Evolutionary conservation across 2,888 invertebrate genomes (phyloP), one percentile per base, ranked within the genome.

Genomic region (Drosophila leonis): DNA sequence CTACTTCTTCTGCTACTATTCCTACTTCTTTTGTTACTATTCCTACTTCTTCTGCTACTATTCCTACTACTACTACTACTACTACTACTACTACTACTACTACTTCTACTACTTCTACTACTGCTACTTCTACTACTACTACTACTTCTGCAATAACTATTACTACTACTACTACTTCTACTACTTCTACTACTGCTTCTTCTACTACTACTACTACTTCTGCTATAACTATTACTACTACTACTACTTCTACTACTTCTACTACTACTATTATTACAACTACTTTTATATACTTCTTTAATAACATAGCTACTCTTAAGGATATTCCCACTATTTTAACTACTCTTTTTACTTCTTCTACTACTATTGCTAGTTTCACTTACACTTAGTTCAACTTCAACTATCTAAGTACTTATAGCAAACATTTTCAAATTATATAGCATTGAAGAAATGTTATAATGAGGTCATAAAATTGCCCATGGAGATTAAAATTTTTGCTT

Each of bases 381-480:
- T 6, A 2, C 10, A 24, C 27, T 27, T 20, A 35, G 8, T 51
- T 24, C 4, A 18, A 13, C 18, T 27, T 9, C 3, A 15, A n/a
- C 37, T 54, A 24, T 24, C 15, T 12, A 39, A 1, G 27, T 4
- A 27, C 18, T 27, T 39, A 9, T 15, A 52, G 1, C n/a, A 9
- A 20, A 10, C 52, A 37, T 10, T 56, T 56, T 42, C 41, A 13
- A 31, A 15, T 20, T 20, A 13, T 41, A 42, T 42, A 9, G 42
- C 42, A 20, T 56, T 31, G 12, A 10, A 55, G 37, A 33, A 56
- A 56, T 44, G 42, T 29, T 54, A 20, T 56, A 56, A 56, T 56
- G 56, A 56, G 56, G 9, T n/a, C 41, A 31, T 56, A 42, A 56
- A 56, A 42, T 42, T 31, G 56, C 15, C 24, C 31, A 42, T 15